Percentiles rank a stretch among this genome's conserved stretches.
phyloP scores from a whole-genome alignment of 2,888 invertebrate genomes.

The Xestia rhomboidea region DNA sequence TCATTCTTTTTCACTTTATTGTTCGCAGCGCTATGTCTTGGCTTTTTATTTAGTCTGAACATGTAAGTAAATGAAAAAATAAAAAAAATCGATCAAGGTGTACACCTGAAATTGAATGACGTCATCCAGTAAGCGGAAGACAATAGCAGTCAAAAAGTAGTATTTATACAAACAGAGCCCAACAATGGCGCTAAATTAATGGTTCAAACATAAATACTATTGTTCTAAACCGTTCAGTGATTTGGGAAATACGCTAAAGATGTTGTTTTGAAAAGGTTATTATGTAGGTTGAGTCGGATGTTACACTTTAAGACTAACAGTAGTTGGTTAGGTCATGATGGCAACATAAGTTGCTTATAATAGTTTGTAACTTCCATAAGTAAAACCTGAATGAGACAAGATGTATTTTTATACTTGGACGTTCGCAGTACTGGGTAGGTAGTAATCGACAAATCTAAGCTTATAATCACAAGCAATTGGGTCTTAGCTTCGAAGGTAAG shows the following conservation, averaged over 20 bases:
- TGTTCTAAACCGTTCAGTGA: conserved; percentile 21
- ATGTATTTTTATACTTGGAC: not conserved
- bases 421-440: not conserved
- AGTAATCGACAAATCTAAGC: not conserved
- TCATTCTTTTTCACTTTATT: no score
- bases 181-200: conserved; percentile 64
- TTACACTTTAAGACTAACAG: not conserved
- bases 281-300: not conserved
- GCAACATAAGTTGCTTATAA: not conserved
- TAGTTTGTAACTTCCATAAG: not conserved
- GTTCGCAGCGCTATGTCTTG: no score
- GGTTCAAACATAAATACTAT: conserved; percentile 43
- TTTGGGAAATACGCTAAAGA: conserved; percentile 2
- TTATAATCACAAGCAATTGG: not conserved
- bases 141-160: conserved; percentile 61
- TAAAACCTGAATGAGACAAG: not conserved
- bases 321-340: not conserved
- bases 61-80: not conserved
- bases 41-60: no score
- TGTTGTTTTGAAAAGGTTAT: conserved; percentile 7
- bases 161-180: conserved; percentile 63
- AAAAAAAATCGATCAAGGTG: not conserved
- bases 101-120: conserved; percentile 39
- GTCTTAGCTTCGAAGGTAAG: not conserved
- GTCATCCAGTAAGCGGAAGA: conserved; percentile 32